Percentiles rank a stretch among this genome's conserved stretches.
Conservation (phyloP, 2,888 invertebrate genomes). For the Tetrapedia diversipes region DNA sequence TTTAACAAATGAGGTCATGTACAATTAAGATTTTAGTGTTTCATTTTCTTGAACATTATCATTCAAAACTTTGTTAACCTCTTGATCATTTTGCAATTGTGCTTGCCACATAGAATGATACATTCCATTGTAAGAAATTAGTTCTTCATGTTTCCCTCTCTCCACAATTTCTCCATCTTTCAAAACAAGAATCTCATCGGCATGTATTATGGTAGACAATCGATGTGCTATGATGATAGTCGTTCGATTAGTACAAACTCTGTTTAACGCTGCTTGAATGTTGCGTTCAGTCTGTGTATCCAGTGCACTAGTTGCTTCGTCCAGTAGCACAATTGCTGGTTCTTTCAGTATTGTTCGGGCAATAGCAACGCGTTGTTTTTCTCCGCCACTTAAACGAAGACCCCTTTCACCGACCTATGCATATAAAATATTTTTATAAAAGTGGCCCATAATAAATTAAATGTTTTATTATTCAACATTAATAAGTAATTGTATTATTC, state of each 20-base stretch:
- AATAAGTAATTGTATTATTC: background rate
- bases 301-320: slow-evolving; percentile 97
- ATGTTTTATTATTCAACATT: too few species aligned
- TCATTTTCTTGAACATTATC: slow-evolving; percentile 11
- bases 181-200: slow-evolving; percentile 96
- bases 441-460: too few species aligned
- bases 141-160: slow-evolving; percentile 89
- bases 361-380: slow-evolving; percentile 98
- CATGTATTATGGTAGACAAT: slow-evolving; percentile 96
- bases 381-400: slow-evolving; percentile 96
- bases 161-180: slow-evolving; percentile 96
- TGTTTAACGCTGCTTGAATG: slow-evolving; percentile 87
- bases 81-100: slow-evolving; percentile 87
- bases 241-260: slow-evolving; percentile 93
- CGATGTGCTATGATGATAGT: slow-evolving; percentile 97
- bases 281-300: slow-evolving; percentile 96
- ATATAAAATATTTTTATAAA: slow-evolving; percentile 19
- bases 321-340: slow-evolving; percentile 94
- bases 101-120: slow-evolving; percentile 98
- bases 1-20: slow-evolving; percentile 21
- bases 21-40: slow-evolving; percentile 6
- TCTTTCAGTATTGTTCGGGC: slow-evolving; percentile 97
- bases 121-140: slow-evolving; percentile 85
- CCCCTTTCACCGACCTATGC: slow-evolving; percentile 96
- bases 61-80: slow-evolving; percentile 51